These are phyloP conservation scores for Euthynnus affinis DNA, from an alignment of 2,797 vertebrate genomes.

Conservation along the genomic window DNA sequence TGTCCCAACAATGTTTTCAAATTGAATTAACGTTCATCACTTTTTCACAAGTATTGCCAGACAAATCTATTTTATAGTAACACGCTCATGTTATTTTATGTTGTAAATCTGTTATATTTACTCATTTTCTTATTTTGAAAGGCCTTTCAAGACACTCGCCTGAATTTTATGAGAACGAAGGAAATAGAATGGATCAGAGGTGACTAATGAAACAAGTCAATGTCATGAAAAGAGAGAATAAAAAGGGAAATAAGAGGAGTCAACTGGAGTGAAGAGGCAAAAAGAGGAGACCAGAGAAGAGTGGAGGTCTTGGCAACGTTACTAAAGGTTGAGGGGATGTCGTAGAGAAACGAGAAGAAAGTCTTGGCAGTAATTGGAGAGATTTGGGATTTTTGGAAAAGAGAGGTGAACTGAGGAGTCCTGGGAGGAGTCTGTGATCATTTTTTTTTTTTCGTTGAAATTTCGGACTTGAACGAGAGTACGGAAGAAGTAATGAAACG, in stretches of 20 bases:
- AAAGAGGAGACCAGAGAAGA: background rate
- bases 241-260: background rate
- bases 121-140: background rate
- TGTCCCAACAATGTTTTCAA: no score
- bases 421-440: background rate
- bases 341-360: background rate
- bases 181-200: background rate
- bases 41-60: no score
- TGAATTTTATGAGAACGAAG: background rate
- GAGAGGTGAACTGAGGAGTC: background rate
- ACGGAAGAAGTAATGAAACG: slow-evolving; percentile 14
- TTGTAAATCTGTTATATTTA: background rate
- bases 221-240: background rate
- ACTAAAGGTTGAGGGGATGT: background rate
- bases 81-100: background rate
- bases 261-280: background rate
- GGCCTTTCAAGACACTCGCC: background rate
- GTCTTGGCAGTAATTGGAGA: slow-evolving; percentile 25
- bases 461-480: background rate
- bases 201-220: background rate
- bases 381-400: background rate
- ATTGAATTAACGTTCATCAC: background rate
- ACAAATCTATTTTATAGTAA: no score
- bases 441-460: background rate
- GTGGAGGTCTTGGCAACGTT: background rate